Percentiles rank a stretch among this genome's conserved stretches.
phyloP scores from a whole-genome alignment of 2,113 vertebrate genomes.

The Cisticola juncidis region DNA sequence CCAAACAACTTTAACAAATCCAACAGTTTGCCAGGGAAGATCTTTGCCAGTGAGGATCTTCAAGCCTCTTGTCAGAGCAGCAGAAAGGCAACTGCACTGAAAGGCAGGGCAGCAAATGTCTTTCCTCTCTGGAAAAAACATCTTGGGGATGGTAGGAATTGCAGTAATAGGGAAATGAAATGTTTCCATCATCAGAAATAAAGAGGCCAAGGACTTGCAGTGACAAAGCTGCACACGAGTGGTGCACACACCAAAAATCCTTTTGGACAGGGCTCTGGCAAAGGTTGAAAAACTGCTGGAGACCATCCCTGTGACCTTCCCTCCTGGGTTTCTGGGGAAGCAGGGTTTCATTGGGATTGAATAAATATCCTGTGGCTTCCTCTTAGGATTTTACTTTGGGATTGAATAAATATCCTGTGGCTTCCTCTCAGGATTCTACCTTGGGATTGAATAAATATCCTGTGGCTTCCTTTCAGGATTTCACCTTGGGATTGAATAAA shows the following conservation, averaged over 20 bases:
- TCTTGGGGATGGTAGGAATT: background rate
- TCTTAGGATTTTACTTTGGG: no score
- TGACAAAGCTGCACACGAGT: background rate
- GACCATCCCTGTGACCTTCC: background rate
- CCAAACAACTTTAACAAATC: background rate
- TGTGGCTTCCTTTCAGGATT: no score
- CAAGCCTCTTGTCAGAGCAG: background rate
- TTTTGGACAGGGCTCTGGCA: background rate
- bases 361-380: no score
- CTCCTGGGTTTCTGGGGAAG: background rate
- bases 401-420: no score
- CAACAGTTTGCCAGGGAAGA: background rate
- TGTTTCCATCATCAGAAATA: background rate
- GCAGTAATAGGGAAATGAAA: slow-evolving; percentile 71
- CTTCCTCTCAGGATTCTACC: no score
- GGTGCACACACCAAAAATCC: background rate
- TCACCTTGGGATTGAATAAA: background rate
- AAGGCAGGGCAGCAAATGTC: background rate
- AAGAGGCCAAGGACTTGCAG: background rate
- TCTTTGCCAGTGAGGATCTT: background rate
- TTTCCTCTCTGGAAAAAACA: background rate
- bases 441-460: no score
- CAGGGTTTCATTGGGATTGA: background rate
- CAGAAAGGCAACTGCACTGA: background rate
- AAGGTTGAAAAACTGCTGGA: background rate